A percentile compares a stretch with the other conserved stretches of the same genome.
Conservation (phyloP, 2,113 vertebrate species). For the Chloropsis cyanopogon region DNA sequence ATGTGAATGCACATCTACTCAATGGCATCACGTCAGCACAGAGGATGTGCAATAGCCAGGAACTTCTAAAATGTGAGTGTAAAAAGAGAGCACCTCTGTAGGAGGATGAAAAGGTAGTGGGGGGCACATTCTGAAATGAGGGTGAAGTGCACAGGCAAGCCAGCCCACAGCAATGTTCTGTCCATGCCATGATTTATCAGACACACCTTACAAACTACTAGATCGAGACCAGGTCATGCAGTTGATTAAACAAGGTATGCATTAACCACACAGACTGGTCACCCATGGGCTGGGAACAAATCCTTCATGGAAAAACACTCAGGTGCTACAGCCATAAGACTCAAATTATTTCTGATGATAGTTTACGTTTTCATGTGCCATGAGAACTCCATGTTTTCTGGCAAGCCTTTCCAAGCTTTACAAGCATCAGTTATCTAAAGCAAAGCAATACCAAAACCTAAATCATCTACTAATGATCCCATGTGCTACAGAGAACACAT, state of each 20-base stretch:
- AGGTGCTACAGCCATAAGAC: neutral
- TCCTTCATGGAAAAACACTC: neutral
- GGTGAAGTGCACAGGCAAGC: neutral
- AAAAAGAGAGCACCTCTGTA: neutral
- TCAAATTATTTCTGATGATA: neutral
- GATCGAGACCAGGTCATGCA: fast-evolving
- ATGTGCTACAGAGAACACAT: neutral
- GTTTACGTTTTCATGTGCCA: neutral
- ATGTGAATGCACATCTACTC: neutral
- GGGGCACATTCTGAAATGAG: neutral
- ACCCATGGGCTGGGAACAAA: neutral
- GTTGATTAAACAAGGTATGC: neutral
- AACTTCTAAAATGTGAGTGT: neutral
- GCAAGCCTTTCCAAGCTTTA: neutral
- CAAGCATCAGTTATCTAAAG: neutral
- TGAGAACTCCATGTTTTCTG: neutral
- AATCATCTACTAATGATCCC: neutral
- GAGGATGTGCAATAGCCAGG: fast-evolving
- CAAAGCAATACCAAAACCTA: neutral
- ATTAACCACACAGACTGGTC: neutral
- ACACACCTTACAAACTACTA: neutral
- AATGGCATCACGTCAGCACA: neutral
- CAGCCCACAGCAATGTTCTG: neutral
- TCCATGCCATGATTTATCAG: neutral
- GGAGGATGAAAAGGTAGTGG: neutral